A percentile compares a stretch with the other conserved stretches of the same genome.
phyloP scores from a whole-genome alignment of 1,140 invertebrate genomes.

The Geopemphigus sp. region DNA sequence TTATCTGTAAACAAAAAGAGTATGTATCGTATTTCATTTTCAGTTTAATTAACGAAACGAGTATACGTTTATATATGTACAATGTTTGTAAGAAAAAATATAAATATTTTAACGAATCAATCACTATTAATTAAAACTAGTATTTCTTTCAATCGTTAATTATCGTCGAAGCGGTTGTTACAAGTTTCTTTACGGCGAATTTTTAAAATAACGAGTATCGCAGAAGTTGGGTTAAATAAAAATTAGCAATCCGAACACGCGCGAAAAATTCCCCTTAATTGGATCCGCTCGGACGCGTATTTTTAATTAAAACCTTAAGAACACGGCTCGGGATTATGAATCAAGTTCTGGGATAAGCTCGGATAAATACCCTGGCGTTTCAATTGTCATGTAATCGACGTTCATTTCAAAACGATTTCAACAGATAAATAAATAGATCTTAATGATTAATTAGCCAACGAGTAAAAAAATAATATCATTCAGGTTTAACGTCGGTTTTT shows the following conservation, averaged over 20 bases:
- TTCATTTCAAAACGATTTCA: too few species aligned
- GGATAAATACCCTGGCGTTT: not conserved
- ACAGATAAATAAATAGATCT: not conserved
- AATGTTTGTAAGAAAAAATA: too few species aligned
- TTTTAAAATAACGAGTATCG: not conserved
- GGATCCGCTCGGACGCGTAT: slow-evolving; percentile 5
- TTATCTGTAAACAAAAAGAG: too few species aligned
- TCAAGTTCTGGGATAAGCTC: not conserved
- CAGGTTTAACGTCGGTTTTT: too few species aligned
- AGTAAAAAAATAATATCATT: too few species aligned
- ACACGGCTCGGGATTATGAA: not conserved
- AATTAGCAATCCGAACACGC: slow-evolving; percentile 22
- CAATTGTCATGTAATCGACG: not conserved
- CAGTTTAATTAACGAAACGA: too few species aligned
- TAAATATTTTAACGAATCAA: not conserved
- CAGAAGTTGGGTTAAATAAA: not conserved
- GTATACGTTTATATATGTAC: too few species aligned
- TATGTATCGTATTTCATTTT: too few species aligned
- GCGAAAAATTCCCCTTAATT: slow-evolving; percentile 42
- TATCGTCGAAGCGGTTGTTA: not conserved
- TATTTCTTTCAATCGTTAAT: too few species aligned
- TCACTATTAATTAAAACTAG: not conserved
- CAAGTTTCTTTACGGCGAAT: not conserved
- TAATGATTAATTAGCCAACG: not conserved
- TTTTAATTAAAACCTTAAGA: slow-evolving; percentile 26